phyloP scores from a whole-genome alignment of 2,888 invertebrate genomes.

The Julus scandinavius region DNA sequence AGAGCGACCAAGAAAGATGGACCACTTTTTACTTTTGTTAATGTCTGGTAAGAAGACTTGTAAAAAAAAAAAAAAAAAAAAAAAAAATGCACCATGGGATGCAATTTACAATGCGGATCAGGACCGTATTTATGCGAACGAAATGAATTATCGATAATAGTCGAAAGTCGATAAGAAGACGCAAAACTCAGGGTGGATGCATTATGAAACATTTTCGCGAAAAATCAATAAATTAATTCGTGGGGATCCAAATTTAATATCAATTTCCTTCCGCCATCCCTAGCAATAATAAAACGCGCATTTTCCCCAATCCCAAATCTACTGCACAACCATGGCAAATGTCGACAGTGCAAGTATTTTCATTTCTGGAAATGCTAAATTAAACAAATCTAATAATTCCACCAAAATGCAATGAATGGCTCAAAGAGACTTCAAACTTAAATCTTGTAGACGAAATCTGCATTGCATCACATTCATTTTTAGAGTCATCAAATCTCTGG shows the following conservation, averaged over 20 bases:
- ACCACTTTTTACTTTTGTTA: background rate
- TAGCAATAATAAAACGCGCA: background rate
- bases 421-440: no score
- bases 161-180: conserved; percentile 38
- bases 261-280: conserved; percentile 35
- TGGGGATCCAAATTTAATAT: conserved; percentile 15
- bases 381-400: background rate
- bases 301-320: background rate
- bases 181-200: background rate
- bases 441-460: no score
- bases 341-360: background rate
- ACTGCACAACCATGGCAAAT: background rate
- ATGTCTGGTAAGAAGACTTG: background rate
- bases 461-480: no score
- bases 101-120: background rate
- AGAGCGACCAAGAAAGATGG: background rate
- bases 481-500: no score
- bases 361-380: conserved; percentile 15
- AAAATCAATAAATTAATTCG: conserved; percentile 35
- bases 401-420: background rate
- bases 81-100: background rate
- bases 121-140: background rate
- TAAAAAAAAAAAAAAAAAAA: no score
- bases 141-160: conserved; percentile 15
- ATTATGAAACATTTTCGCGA: background rate